Evolutionary conservation across 2,888 invertebrate genomes (phyloP), one percentile per base, ranked within the genome.

Genomic region (Syritta pipiens): DNA sequence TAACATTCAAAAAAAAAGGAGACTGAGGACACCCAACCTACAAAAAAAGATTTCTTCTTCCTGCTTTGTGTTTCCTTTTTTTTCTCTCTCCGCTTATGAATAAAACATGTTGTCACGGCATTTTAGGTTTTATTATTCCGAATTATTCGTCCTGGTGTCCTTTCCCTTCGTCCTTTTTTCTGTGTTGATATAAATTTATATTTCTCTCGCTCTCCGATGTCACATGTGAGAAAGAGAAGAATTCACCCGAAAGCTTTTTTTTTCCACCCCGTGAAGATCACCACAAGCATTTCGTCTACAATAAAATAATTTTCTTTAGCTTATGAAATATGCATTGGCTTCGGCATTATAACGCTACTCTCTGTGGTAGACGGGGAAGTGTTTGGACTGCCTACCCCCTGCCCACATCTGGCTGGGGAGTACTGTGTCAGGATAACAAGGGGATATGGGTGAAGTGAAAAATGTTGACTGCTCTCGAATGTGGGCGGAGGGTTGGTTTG

Each of bases 21-120:
- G 9, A 17, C 28, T 2, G 28, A 28, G n/a, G n/a, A 28, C 6
- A 28, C 6, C 6, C 2, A 4, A 28, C 6, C 6, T 1, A 57
- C 19, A 40, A 68, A 42, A 62, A 46, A 30, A 76, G 30, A 28
- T 6, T 20, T 7, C 32, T 42, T 46, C 40, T 57, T 71, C 37
- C 62, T 59, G 63, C 19, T 65, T 71, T 26, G 35, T 44, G 59
- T 57, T 49, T 57, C 63, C 63, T 28, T 46, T 53, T 44, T n/a
- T 28, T 49, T 32, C 28, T 44, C 71, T 57, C 28, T 24, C 30
- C 24, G 51, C 37, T 71, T 77, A 77, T 77, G 77, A 77, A 77
- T 77, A 77, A 77, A 77, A 77, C 77, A 77, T 77, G 35, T 53
- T 71, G 59, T 71, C 63, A 59, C 71, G 71, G 65, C 71, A 65